Percentiles rank a stretch among this genome's conserved stretches.
Evolutionary conservation across 2,888 invertebrate genomes (phyloP).

Genomic region (Noctua janthe): DNA sequence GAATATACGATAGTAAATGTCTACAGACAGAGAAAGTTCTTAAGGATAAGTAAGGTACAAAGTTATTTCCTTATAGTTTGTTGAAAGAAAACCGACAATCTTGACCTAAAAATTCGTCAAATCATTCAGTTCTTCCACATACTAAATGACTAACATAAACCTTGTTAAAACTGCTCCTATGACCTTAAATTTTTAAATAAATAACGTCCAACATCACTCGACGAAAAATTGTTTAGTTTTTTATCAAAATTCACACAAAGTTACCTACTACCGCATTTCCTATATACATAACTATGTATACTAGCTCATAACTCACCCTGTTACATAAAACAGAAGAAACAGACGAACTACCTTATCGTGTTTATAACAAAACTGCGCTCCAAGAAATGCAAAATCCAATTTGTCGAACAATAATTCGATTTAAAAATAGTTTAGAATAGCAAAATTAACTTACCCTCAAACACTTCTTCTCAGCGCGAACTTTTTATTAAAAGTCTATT

Average conservation of each 20-base stretch:
- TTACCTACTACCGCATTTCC: slow-evolving; percentile 45
- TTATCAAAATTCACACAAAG: slow-evolving; percentile 35
- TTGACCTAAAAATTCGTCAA: slow-evolving; percentile 44
- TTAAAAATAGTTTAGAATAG: slow-evolving; percentile 66
- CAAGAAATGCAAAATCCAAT: slow-evolving; percentile 70
- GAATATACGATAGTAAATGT: background rate
- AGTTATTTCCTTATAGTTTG: background rate
- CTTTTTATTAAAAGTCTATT: slow-evolving; percentile 50
- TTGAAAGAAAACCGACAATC: slow-evolving; percentile 1
- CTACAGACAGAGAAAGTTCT: background rate
- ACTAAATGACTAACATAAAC: background rate
- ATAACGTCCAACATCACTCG: background rate
- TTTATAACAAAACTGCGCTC: slow-evolving; percentile 48
- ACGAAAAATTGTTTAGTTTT: slow-evolving; percentile 19
- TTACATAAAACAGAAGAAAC: slow-evolving; percentile 58
- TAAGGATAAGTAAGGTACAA: slow-evolving; percentile 7
- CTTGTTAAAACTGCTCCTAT: slow-evolving; percentile 11
- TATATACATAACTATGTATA: slow-evolving; percentile 49
- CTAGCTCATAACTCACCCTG: slow-evolving; percentile 29
- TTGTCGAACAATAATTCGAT: slow-evolving; percentile 71
- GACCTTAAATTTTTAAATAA: slow-evolving; percentile 13
- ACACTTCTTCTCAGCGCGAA: slow-evolving; percentile 20
- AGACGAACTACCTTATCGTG: slow-evolving; percentile 7
- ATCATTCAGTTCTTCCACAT: background rate
- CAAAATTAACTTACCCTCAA: slow-evolving; percentile 64